These are phyloP conservation scores for Gymnopithys bicolor DNA, from an alignment of 2,797 vertebrate genomes.

Conservation along the genomic window DNA sequence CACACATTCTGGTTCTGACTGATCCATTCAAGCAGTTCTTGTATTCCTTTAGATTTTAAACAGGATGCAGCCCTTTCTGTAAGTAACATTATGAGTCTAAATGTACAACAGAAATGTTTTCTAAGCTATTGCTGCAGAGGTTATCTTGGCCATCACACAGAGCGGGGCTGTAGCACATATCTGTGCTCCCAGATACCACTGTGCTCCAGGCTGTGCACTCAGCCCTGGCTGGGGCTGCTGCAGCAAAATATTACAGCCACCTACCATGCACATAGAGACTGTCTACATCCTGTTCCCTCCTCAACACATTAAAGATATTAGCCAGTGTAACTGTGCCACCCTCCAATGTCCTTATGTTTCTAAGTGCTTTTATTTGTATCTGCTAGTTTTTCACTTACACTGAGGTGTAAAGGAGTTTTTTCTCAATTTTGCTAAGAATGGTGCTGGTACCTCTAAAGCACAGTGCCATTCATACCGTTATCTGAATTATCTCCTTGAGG, in stretches of 20 bases:
- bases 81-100: neutral
- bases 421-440: neutral
- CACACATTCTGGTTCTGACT: neutral
- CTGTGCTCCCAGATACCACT: neutral
- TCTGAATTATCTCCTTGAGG: neutral
- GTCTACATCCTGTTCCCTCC: neutral
- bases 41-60: neutral
- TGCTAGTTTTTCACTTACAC: neutral
- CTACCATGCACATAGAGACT: accelerated
- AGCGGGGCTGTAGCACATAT: neutral
- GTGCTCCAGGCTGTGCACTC: neutral
- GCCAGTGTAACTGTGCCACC: neutral
- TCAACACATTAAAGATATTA: neutral
- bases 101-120: neutral
- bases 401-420: neutral
- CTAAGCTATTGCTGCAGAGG: neutral
- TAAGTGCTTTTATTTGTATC: neutral
- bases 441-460: neutral
- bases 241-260: neutral
- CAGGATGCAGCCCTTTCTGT: neutral
- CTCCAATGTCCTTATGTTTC: neutral
- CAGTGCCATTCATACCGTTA: neutral
- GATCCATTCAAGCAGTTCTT: neutral
- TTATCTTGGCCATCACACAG: neutral
- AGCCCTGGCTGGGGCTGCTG: neutral